Conservation (phyloP, 35 echinoderm and acorn worm genomes). For the Apostichopus parvimensis region DNA sequence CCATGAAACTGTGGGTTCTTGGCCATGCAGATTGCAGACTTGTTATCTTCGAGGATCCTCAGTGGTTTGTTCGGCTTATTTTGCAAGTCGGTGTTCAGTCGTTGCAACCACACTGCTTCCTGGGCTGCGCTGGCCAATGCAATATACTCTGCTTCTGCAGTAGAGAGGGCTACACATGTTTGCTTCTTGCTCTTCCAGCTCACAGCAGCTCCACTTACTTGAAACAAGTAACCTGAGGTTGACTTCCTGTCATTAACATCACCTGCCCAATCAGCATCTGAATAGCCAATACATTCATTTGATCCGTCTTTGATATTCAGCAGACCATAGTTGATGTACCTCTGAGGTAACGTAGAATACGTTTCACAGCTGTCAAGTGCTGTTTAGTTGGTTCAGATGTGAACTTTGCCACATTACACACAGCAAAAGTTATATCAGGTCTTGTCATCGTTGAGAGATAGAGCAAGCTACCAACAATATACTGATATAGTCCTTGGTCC, state of each 20-base stretch:
- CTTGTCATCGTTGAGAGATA: background rate
- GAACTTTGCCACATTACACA: background rate
- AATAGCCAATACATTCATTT: background rate
- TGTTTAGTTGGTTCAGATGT: background rate
- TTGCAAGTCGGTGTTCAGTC: conserved; percentile 1
- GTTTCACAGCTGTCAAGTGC: conserved; percentile 13
- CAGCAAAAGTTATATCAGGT: background rate
- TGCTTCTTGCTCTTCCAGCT: conserved; percentile 36
- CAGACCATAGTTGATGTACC: conserved; percentile 30
- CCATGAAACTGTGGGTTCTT: no score
- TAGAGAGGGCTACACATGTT: conserved; percentile 27
- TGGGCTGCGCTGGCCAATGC: conserved; percentile 39
- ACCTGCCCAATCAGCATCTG: background rate
- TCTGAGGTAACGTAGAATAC: conserved; percentile 9
- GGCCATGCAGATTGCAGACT: no score
- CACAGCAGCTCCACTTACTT: conserved; percentile 4
- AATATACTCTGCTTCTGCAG: background rate
- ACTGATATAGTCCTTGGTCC: background rate
- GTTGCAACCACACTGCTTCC: conserved; percentile 9
- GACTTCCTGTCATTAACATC: conserved; percentile 22
- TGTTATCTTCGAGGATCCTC: background rate
- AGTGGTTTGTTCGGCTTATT: background rate
- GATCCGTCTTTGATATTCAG: background rate
- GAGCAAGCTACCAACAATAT: conserved; percentile 10
- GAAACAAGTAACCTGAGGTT: background rate